Evolutionary conservation across 2,113 vertebrate species (phyloP).

Genomic region (Callocephalon fimbriatum): DNA sequence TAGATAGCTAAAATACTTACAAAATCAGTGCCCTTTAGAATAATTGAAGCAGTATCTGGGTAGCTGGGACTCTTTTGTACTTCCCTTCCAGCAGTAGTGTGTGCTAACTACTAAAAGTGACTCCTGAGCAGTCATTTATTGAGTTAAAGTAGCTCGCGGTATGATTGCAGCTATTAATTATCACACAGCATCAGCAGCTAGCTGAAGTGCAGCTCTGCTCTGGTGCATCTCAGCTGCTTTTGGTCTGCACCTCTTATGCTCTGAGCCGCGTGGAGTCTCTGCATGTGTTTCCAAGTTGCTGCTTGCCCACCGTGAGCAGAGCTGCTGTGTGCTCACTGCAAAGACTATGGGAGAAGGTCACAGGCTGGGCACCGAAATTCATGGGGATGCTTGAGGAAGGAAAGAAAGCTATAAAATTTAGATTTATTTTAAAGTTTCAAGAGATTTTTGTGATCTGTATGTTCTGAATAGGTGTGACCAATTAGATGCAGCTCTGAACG

Average conservation of each 20-base stretch:
- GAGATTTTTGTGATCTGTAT: background rate
- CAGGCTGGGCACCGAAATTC: background rate
- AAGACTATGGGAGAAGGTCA: background rate
- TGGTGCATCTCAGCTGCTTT: background rate
- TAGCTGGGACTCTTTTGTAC: background rate
- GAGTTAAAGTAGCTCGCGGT: background rate
- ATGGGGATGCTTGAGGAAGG: background rate
- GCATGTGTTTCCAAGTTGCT: background rate
- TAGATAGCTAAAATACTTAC: background rate
- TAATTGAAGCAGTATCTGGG: background rate
- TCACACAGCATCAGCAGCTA: background rate
- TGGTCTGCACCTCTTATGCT: background rate
- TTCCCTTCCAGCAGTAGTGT: background rate
- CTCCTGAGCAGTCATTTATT: background rate
- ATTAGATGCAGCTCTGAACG: slow-evolving; percentile 84
- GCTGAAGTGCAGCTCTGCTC: background rate
- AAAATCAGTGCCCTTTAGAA: background rate
- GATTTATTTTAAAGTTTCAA: background rate
- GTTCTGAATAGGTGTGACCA: slow-evolving; percentile 83
- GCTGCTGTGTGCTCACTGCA: background rate
- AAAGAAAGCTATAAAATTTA: background rate
- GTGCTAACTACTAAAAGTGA: background rate
- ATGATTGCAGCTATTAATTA: background rate
- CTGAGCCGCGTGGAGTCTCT: background rate
- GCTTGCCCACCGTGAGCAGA: background rate